Percentiles rank a stretch among this genome's conserved stretches.
Evolutionary conservation across 1,140 invertebrate species (phyloP).

Genomic region (Scaptomyza graminum): DNA sequence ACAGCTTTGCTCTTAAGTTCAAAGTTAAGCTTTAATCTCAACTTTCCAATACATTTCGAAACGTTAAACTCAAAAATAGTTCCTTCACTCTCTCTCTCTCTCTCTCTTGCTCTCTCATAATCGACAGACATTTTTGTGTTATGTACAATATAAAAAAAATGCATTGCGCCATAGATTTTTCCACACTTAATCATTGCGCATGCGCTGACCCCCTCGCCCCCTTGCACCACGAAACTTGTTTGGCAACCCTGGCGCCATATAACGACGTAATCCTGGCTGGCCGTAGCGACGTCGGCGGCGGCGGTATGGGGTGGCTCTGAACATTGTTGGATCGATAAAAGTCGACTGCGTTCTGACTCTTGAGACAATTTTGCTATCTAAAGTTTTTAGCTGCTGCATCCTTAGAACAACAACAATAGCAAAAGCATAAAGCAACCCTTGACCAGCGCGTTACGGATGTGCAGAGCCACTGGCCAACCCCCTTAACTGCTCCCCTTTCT

Average conservation of each 20-base stretch:
- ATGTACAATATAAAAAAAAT: conserved; percentile 66
- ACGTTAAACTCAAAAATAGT: no score
- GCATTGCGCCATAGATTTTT: conserved; percentile 49
- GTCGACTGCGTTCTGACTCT: neutral
- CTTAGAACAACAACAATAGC: neutral
- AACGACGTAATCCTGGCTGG: conserved; percentile 70
- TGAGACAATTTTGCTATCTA: conserved; percentile 9
- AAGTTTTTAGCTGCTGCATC: conserved; percentile 10
- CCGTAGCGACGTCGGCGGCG: neutral
- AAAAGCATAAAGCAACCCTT: conserved; percentile 28
- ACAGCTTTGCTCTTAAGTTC: neutral
- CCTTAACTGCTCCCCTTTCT: neutral
- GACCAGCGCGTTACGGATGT: conserved; percentile 38
- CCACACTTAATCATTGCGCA: conserved; percentile 37
- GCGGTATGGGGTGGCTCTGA: neutral
- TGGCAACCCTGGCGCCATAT: conserved; percentile 59
- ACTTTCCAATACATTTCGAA: no score
- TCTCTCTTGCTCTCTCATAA: no score
- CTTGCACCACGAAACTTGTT: neutral
- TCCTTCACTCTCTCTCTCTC: no score
- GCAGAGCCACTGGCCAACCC: neutral
- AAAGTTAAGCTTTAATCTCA: neutral
- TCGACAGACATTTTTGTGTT: neutral
- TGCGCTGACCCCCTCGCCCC: conserved; percentile 30
- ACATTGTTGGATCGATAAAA: conserved; percentile 78